Base-by-base conservation (phyloP, 64 coral and sea anemone species). In the Trachythela sp. region DNA sequence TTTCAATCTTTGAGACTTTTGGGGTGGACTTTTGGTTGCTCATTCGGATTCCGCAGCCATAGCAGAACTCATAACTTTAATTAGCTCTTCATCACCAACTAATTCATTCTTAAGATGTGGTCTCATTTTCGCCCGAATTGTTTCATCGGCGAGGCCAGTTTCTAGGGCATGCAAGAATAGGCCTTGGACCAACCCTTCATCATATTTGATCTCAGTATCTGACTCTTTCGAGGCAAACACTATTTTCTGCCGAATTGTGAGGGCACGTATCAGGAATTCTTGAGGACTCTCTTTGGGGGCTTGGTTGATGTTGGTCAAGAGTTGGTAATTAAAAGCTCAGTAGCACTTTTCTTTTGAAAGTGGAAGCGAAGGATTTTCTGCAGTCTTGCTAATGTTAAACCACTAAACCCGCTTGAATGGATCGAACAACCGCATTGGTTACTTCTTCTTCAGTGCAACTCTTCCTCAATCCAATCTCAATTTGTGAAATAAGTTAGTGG, bases 271-370 rank as follows among this genome's bases (percentile, higher is more conserved):
- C n/a, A 93, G 42, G 40, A 92, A 89, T 38, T 92, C 91, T 85
- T 92, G 86, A 17, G 91, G 36, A 54, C 75, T 84, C 89, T 93
- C 87, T 89, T 89, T 93, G 83, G 92, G 87, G 48, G 36, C 43
- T 48, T 89, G 92, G 33, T 38, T 54, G 35, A 93, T 54, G 26
- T 48, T 86, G 9, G 92, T 77, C 13, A 93, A 31, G 43, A 88
- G 49, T 49, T 92, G 91, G 58, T 92, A 89, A n/a, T n/a, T n/a
- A n/a, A n/a, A 24, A 56, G 36, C 36, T 93, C 83, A 34, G 87
- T 93, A 13, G 14, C 92, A n/a, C 87, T 70, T 86, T 93, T 93
- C 48, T 93, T 80, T 51, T 85, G 51, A 32, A 84, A 93, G 83
- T 86, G 70, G 29, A 85, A 83, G 39, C 88, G 42, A 13, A 93